These are phyloP conservation scores for Stenotaenia linearis DNA, from an alignment of 2,888 invertebrate genomes.

Conservation along the genomic window DNA sequence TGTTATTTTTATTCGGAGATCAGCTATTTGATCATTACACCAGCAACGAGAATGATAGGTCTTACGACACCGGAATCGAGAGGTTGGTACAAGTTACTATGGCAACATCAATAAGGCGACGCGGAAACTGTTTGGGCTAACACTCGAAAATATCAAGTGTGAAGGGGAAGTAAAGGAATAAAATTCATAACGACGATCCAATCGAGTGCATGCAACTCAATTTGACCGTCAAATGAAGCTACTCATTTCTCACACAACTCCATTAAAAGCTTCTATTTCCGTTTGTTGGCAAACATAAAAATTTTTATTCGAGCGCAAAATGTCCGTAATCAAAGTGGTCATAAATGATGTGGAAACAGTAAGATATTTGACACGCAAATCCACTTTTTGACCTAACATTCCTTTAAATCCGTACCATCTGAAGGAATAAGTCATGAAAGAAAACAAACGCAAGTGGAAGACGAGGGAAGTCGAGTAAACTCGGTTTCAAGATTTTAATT, in stretches of 20 bases:
- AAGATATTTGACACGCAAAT: not conserved
- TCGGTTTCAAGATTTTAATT: no score
- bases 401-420: not conserved
- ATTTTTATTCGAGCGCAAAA: not conserved
- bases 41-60: not conserved
- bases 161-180: not conserved
- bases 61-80: not conserved
- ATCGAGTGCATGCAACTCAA: conserved; percentile 19
- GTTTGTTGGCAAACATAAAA: conserved; percentile 19
- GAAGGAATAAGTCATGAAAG: not conserved
- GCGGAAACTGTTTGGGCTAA: not conserved
- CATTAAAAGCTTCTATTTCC: conserved; percentile 15
- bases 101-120: conserved; percentile 6
- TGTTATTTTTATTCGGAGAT: no score
- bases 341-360: not conserved
- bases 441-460: not conserved
- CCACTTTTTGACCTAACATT: not conserved
- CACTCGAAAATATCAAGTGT: conserved; percentile 19
- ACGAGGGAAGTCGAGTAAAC: not conserved
- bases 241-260: conserved; percentile 4
- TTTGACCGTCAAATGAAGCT: not conserved
- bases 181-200: conserved; percentile 7
- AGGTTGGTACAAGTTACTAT: not conserved
- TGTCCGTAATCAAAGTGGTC: conserved; percentile 6
- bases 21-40: not conserved